Base-by-base conservation (phyloP, 2,113 vertebrate species). In the Papio anubis region DNA sequence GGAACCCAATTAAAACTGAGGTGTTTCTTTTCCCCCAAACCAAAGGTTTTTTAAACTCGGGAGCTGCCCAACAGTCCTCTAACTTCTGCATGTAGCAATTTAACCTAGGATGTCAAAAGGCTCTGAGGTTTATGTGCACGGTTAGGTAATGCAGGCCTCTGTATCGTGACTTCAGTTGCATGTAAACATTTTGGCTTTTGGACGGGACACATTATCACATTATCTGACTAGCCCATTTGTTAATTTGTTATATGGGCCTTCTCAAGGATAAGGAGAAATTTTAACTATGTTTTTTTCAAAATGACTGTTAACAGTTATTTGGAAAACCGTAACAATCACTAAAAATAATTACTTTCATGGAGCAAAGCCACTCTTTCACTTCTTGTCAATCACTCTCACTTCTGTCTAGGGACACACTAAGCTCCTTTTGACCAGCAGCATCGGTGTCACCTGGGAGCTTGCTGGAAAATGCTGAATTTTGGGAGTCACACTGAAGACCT, bases 151-250 rank as follows among this genome's bases (percentile, higher is more conserved):
- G 14, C 27, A 35, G 40, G 35, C 20, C 64, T 66, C 86, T 57
- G 40, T 55, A 16, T 8, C 21, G 0, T 45, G 30, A 45, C 40
- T 5, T 2, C 2, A 18, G 18, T 0, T 5, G 23, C 30, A 2
- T 10, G 8, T 10, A 3, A 61, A 52, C 43, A 30, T 2, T 35
- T 27, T 23, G 0, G 20, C 27, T 68, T 85, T 86, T 8, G 45
- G 66, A 85, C 2, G 14, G 25, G 81, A 59, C 14, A 35, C 20
- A 1, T 25, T 10, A 43, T 76, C 25, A 76, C 25, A 45, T 43
- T 25, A 61, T 21, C 64, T 4, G 40, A 48, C 40, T 8, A 68
- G 76, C 43, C 35, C 35, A 1, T 8, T 17, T 45, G 85, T 11
- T 11, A 27, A 64, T 32, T 6, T 43, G 35, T 45, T n/a, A 23